Conservation (phyloP, 2,888 invertebrate species). For the Halictus ligatus region DNA sequence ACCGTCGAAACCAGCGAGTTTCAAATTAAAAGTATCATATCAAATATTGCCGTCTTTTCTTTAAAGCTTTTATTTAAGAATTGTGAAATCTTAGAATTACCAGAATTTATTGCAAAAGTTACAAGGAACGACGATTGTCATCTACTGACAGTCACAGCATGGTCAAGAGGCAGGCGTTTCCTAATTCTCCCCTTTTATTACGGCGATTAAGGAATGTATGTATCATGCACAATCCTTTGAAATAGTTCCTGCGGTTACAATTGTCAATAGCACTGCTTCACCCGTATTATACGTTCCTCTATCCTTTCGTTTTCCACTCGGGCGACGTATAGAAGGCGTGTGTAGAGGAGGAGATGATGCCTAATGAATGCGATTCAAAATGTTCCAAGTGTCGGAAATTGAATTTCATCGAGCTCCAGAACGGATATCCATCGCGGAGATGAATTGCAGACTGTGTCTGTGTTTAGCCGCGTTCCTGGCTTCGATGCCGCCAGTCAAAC, state of each 20-base stretch:
- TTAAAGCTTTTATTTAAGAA: no score
- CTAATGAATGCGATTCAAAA: conserved; percentile 67
- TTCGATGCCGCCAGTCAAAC: conserved; percentile 46
- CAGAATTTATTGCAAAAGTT: no score
- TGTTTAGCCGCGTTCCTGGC: conserved; percentile 43
- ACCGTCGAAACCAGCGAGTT: no score
- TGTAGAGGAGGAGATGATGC: conserved; percentile 42
- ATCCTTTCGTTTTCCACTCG: conserved; percentile 29
- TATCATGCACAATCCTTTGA: background rate
- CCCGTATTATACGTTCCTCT: background rate
- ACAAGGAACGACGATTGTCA: no score
- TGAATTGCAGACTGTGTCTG: conserved; percentile 54
- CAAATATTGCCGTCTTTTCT: no score
- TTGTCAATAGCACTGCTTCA: background rate
- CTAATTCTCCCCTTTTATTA: no score
- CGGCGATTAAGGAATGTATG: background rate
- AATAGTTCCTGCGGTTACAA: background rate
- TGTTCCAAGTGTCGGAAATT: conserved; percentile 65
- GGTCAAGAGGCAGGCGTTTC: no score
- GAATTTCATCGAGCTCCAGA: conserved; percentile 58
- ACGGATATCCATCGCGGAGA: conserved; percentile 55
- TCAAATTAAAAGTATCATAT: no score
- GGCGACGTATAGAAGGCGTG: conserved; percentile 26
- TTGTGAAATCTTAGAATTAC: no score
- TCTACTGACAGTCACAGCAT: no score